A percentile compares a stretch with the other conserved stretches of the same genome.
Conservation (phyloP, 2,797 vertebrate species). For the Labeo calbasu region DNA sequence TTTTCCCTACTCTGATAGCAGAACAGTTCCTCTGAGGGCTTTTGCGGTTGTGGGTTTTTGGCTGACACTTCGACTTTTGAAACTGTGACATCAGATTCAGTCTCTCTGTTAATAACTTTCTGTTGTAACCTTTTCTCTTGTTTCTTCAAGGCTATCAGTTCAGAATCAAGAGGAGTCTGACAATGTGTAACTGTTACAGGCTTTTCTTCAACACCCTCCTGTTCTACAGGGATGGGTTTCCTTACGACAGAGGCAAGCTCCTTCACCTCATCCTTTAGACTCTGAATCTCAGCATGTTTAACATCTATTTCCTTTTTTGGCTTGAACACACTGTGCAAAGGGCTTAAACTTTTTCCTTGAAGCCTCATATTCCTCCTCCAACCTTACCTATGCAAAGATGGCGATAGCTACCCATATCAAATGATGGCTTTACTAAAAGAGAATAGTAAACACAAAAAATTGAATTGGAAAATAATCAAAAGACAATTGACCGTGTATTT, state of each 20-base stretch:
- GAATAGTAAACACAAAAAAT: too few relatives aligned
- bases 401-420: not conserved
- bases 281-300: not conserved
- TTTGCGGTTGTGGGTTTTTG: not conserved
- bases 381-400: not conserved
- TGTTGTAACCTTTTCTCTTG: too few relatives aligned
- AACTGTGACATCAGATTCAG: too few relatives aligned
- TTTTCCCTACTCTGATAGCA: not conserved
- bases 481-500: too few relatives aligned
- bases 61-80: not conserved
- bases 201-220: not conserved
- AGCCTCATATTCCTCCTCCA: not conserved
- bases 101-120: too few relatives aligned
- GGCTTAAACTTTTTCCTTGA: not conserved
- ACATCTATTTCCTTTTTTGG: not conserved
- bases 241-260: not conserved
- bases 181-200: not conserved
- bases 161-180: not conserved
- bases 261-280: not conserved
- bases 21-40: not conserved
- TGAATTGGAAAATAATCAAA: too few relatives aligned
- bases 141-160: not conserved
- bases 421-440: not conserved
- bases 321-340: not conserved
- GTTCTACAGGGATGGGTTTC: not conserved